Evolutionary conservation across 2,888 invertebrate species (phyloP).

Genomic region (Fragum whitleyi): DNA sequence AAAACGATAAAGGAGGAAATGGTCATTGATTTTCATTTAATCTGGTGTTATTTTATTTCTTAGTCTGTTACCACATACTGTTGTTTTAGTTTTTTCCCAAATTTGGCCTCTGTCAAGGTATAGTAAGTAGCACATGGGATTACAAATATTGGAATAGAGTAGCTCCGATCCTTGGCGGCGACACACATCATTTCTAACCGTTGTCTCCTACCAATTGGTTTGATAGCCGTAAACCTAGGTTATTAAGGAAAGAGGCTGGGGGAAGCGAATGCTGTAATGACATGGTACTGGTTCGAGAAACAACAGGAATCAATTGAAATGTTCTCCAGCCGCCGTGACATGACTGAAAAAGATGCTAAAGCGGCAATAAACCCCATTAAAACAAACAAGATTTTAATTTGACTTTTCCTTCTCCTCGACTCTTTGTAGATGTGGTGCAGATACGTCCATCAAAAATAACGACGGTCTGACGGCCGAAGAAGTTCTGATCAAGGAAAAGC

Average conservation of each 20-base stretch:
- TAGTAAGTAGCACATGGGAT: not conserved
- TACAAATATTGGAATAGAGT: not conserved
- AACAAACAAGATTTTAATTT: not conserved
- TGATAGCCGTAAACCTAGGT: not conserved
- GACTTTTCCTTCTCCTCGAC: not conserved
- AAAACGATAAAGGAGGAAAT: too few species aligned
- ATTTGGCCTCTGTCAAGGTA: not conserved
- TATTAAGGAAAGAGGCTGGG: not conserved
- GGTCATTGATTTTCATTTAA: too few species aligned
- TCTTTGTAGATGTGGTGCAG: conserved; percentile 75
- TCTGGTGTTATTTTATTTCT: too few species aligned
- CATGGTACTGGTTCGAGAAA: not conserved
- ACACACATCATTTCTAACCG: not conserved
- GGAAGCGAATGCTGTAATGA: not conserved
- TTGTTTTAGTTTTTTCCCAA: too few species aligned
- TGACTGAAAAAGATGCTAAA: not conserved
- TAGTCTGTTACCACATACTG: too few species aligned
- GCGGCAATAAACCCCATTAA: not conserved
- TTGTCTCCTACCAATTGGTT: not conserved
- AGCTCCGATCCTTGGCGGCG: not conserved
- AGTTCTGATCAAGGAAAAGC: conserved; percentile 70
- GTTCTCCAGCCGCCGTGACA: not conserved
- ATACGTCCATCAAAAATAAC: conserved; percentile 72
- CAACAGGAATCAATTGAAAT: not conserved
- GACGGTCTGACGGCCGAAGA: conserved; percentile 75